Evolutionary conservation across 2,113 vertebrate genomes (phyloP).

Genomic region (Zeus faber): DNA sequence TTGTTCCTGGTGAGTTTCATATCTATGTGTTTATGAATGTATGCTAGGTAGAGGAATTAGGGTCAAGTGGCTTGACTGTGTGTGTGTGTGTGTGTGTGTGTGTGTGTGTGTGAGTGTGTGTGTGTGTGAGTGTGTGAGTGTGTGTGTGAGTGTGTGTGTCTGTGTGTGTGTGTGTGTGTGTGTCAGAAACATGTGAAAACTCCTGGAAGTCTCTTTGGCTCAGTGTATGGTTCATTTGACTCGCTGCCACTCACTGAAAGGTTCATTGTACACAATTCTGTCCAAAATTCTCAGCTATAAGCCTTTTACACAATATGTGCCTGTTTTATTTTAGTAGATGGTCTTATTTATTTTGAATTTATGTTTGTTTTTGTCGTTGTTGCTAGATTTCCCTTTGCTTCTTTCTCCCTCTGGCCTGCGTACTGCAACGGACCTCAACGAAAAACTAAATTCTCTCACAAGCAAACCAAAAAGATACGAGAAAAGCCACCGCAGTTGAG

Average conservation of each 20-base stretch:
- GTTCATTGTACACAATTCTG: constrained; percentile 55
- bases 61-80: constrained; percentile 33
- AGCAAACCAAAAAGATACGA: constrained; percentile 27
- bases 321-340: constrained; percentile 52
- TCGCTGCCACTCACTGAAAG: constrained; percentile 62
- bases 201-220: constrained; percentile 60
- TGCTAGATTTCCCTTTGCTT: constrained; percentile 24
- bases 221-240: constrained; percentile 54
- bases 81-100: constrained; percentile 25
- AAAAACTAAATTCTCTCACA: constrained; percentile 28
- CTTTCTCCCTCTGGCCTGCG: constrained; percentile 19
- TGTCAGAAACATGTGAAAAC: constrained; percentile 42
- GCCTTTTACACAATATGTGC: constrained; percentile 69
- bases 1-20: constrained; percentile 41
- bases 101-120: constrained; percentile 29
- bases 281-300: constrained; percentile 69
- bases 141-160: constrained; percentile 29
- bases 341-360: constrained; percentile 26
- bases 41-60: constrained; percentile 38
- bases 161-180: no score
- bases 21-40: constrained; percentile 35
- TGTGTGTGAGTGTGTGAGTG: constrained; percentile 32
- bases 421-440: constrained; percentile 42
- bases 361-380: constrained; percentile 27
- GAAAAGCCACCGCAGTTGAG: constrained; percentile 30